A percentile compares a stretch with the other conserved stretches of the same genome.
Conservation (phyloP, 2,113 vertebrate species). For the Pan paniscus region DNA sequence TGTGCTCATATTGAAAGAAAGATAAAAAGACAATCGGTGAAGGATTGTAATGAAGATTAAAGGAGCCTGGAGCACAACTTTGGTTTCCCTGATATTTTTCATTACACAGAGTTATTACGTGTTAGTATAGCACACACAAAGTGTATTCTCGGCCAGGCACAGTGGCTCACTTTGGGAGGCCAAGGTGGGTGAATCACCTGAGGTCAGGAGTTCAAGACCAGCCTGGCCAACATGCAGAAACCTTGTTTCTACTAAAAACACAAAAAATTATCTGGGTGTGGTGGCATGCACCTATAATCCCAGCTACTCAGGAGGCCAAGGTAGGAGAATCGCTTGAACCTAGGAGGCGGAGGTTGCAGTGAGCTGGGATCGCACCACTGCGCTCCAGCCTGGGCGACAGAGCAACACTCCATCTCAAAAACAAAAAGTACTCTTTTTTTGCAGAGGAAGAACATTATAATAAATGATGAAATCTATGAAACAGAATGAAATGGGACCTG, state of each 20-base stretch:
- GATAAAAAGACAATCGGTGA: not conserved
- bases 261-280: too few relatives aligned
- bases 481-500: not conserved
- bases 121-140: not conserved
- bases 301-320: too few relatives aligned
- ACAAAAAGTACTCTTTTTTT: not conserved
- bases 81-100: not conserved
- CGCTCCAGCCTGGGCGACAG: too few relatives aligned
- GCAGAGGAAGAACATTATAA: not conserved
- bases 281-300: too few relatives aligned
- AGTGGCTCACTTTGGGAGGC: too few relatives aligned
- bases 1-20: accelerated
- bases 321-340: too few relatives aligned
- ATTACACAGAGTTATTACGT: not conserved
- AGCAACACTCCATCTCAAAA: too few relatives aligned
- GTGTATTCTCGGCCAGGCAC: not conserved
- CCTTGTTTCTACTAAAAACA: not conserved
- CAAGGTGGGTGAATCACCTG: too few relatives aligned
- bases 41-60: not conserved
- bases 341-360: too few relatives aligned
- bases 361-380: too few relatives aligned
- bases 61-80: not conserved
- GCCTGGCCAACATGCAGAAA: too few relatives aligned
- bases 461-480: not conserved
- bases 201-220: too few relatives aligned